Conservation (phyloP, 2,797 vertebrate species). For the Lophius americanus region DNA sequence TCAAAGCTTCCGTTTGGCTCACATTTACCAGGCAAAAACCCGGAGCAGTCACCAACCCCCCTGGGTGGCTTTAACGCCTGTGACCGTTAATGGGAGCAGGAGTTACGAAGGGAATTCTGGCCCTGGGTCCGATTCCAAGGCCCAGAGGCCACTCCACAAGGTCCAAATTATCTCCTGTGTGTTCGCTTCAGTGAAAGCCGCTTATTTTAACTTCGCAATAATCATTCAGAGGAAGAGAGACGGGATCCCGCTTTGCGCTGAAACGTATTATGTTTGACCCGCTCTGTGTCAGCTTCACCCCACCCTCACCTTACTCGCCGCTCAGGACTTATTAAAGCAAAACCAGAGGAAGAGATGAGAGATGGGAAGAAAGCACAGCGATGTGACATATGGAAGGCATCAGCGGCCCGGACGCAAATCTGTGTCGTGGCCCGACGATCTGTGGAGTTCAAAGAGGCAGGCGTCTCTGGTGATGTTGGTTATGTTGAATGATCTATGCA, state of each 20-base stretch:
- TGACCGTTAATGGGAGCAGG: conserved; percentile 69
- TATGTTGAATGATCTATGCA: too few species aligned
- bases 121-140: conserved; percentile 62
- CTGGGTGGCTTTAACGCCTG: conserved; percentile 53
- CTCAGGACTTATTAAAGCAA: conserved; percentile 59
- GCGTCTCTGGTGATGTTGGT: too few species aligned
- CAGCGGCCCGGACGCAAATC: conserved; percentile 78
- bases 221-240: conserved; percentile 48
- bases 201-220: conserved; percentile 52
- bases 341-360: conserved; percentile 71
- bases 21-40: conserved; percentile 75
- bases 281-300: conserved; percentile 22
- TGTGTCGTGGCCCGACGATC: conserved; percentile 64
- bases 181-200: conserved; percentile 64
- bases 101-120: conserved; percentile 79
- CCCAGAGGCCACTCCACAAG: conserved; percentile 44
- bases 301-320: conserved; percentile 46
- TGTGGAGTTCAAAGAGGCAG: too few species aligned
- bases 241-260: conserved; percentile 30
- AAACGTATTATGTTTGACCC: conserved; percentile 63
- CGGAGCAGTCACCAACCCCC: conserved; percentile 64
- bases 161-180: conserved; percentile 69
- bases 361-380: conserved; percentile 72
- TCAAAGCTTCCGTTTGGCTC: conserved; percentile 69
- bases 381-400: conserved; percentile 84